These are phyloP conservation scores for Nothoprocta perdicaria DNA, from an alignment of 2,113 vertebrate genomes.

Conservation along the genomic window DNA sequence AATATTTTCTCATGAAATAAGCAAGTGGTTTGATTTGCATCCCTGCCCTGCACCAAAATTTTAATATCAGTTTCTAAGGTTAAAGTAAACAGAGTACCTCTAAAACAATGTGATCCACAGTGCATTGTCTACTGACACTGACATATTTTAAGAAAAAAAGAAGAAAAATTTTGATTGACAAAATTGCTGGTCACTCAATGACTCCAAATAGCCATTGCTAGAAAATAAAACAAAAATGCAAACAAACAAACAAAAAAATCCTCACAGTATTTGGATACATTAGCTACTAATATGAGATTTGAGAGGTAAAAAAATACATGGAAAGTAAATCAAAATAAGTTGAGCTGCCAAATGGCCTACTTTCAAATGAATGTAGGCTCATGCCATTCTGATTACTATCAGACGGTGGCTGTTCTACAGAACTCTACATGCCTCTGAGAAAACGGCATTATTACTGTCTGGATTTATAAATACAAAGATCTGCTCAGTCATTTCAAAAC, in stretches of 20 bases:
- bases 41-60: accelerated
- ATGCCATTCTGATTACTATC: background rate
- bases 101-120: background rate
- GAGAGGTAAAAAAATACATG: background rate
- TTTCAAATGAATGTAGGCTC: background rate
- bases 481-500: background rate
- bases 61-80: background rate
- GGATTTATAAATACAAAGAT: background rate
- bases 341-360: background rate
- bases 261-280: background rate
- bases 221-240: background rate
- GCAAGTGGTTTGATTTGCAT: background rate
- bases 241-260: background rate
- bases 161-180: background rate
- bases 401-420: background rate
- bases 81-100: background rate
- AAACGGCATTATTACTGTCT: background rate
- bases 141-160: background rate
- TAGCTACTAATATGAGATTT: background rate
- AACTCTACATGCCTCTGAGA: background rate
- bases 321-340: constrained; percentile 1
- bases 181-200: background rate
- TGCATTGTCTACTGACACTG: background rate
- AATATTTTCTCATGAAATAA: constrained; percentile 8
- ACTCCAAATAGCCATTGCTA: background rate